A percentile compares a stretch with the other conserved stretches of the same genome.
These are phyloP conservation scores for Hemistola chrysoprasaria DNA, from an alignment of 2,888 invertebrate species.

Conservation along the genomic window DNA sequence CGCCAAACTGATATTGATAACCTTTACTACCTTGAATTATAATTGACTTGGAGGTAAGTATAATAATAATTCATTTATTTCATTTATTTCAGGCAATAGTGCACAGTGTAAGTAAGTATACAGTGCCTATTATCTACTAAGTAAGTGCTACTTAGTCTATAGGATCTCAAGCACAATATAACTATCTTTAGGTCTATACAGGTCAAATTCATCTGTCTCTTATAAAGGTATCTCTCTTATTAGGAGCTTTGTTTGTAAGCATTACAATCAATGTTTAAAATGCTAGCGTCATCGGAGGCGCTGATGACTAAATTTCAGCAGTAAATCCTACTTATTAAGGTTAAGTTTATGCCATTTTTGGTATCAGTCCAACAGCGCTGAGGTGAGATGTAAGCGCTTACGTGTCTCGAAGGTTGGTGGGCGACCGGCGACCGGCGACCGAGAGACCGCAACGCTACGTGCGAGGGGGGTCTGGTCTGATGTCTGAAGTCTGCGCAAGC, in stretches of 20 bases:
- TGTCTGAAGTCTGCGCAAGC: conserved; percentile 39
- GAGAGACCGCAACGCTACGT: conserved; percentile 35
- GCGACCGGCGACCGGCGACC: conserved; percentile 40
- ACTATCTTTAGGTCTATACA: too few relatives aligned
- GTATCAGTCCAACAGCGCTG: conserved; percentile 60
- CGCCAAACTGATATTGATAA: not conserved
- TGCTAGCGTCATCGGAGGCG: conserved; percentile 11
- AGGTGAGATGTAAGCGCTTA: conserved; percentile 71
- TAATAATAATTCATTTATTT: too few relatives aligned
- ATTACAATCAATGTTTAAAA: not conserved
- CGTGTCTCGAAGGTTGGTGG: conserved; percentile 75
- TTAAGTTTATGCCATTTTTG: conserved; percentile 72
- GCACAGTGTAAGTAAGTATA: too few relatives aligned
- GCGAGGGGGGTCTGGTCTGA: conserved; percentile 49
- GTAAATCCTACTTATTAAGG: conserved; percentile 38
- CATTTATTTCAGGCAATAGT: too few relatives aligned
- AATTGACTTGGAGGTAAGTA: too few relatives aligned
- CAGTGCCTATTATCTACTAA: too few relatives aligned
- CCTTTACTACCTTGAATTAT: not conserved
- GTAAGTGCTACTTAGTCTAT: too few relatives aligned
- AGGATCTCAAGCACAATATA: too few relatives aligned
- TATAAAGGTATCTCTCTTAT: too few relatives aligned
- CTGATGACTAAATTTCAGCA: conserved; percentile 46
- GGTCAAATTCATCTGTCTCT: too few relatives aligned
- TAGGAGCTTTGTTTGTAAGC: too few relatives aligned